phyloP scores from a whole-genome alignment of 2,113 vertebrate genomes.

The Rostratula benghalensis region DNA sequence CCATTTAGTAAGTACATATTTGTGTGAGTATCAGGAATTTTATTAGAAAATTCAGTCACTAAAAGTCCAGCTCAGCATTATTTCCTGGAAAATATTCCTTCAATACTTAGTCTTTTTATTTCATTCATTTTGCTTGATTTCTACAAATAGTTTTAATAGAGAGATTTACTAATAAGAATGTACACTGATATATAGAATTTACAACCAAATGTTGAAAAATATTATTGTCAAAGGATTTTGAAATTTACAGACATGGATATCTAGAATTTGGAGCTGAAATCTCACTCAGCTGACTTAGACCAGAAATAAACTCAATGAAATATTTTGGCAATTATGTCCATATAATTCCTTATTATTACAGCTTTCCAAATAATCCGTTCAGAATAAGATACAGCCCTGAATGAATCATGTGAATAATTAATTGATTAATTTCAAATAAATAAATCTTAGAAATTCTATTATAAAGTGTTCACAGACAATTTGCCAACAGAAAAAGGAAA shows the following conservation, averaged over 20 bases:
- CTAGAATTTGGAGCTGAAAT: neutral
- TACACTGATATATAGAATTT: neutral
- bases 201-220: neutral
- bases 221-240: neutral
- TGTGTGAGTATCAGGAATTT: neutral
- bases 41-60: neutral
- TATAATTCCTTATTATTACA: neutral
- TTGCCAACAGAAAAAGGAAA: neutral
- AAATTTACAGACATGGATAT: neutral
- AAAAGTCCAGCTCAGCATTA: neutral
- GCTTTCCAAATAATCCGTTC: neutral
- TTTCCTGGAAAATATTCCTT: neutral
- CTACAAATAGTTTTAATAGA: neutral
- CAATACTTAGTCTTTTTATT: neutral
- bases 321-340: neutral
- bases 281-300: neutral
- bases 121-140: neutral
- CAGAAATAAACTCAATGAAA: neutral
- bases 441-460: conserved; percentile 8
- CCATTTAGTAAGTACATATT: neutral
- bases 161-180: neutral
- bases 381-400: neutral
- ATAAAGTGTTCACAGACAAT: neutral
- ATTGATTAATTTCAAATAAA: neutral
- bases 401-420: neutral